Evolutionary conservation across 1,140 invertebrate genomes (phyloP).

Genomic region (Goniozus legneri): DNA sequence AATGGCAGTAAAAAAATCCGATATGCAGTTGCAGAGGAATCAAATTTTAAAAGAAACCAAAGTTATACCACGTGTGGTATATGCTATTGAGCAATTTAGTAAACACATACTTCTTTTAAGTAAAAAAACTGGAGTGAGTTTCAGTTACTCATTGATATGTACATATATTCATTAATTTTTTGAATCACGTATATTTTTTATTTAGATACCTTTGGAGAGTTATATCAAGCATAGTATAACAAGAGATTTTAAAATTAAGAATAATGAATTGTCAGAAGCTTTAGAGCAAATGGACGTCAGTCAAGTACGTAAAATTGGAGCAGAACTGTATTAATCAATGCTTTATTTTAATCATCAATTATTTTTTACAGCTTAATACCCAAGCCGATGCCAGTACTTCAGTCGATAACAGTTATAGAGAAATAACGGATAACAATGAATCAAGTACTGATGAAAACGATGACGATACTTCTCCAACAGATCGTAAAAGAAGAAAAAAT

Average conservation of each 20-base stretch:
- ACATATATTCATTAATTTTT: slow-evolving; percentile 3
- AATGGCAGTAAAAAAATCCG: slow-evolving; percentile 35
- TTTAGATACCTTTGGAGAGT: slow-evolving; percentile 50
- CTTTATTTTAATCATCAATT: too few species aligned
- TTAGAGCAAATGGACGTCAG: slow-evolving; percentile 46
- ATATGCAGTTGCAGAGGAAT: slow-evolving; percentile 49
- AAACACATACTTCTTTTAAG: slow-evolving; percentile 57
- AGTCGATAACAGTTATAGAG: too few species aligned
- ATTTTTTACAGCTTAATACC: too few species aligned
- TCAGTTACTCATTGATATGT: not conserved
- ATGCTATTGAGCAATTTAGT: slow-evolving; percentile 60
- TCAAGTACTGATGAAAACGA: too few species aligned
- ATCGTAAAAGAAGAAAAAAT: too few species aligned
- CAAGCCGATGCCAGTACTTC: too few species aligned
- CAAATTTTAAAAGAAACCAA: slow-evolving; percentile 61
- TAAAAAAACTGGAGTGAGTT: slow-evolving; percentile 56
- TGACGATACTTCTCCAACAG: too few species aligned
- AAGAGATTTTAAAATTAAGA: slow-evolving; percentile 58
- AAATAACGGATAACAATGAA: too few species aligned
- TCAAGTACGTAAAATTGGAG: slow-evolving; percentile 32
- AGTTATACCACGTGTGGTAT: slow-evolving; percentile 58
- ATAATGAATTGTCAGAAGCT: slow-evolving; percentile 48
- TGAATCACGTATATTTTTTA: too few species aligned
- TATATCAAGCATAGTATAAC: slow-evolving; percentile 57
- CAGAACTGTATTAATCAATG: too few species aligned